A percentile compares a stretch with the other conserved stretches of the same genome.
Evolutionary conservation across 2,888 invertebrate species (phyloP).

Genomic region (Caenorhabditis plicata): DNA sequence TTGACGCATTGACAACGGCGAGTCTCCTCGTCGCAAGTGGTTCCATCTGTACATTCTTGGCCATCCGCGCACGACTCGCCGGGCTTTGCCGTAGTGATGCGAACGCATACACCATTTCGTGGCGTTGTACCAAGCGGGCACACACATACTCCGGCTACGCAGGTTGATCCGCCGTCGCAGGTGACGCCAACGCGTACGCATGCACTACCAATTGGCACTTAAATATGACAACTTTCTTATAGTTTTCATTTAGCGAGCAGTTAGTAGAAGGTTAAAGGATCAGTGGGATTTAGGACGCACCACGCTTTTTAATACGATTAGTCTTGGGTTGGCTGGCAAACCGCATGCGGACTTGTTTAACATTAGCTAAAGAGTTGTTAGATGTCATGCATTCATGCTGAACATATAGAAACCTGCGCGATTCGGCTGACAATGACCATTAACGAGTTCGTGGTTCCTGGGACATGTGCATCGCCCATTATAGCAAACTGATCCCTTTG

Average conservation of each 20-base stretch:
- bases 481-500: slow-evolving; percentile 59
- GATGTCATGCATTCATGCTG: background rate
- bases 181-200: slow-evolving; percentile 51
- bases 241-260: background rate
- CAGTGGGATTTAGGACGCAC: background rate
- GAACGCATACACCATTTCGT: slow-evolving; percentile 34
- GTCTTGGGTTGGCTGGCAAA: slow-evolving; percentile 29
- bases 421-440: slow-evolving; percentile 61
- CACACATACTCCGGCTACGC: slow-evolving; percentile 59
- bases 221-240: slow-evolving; percentile 22
- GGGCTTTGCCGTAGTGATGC: slow-evolving; percentile 43
- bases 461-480: slow-evolving; percentile 53
- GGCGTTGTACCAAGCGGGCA: slow-evolving; percentile 50
- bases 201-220: slow-evolving; percentile 48
- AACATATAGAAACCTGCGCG: slow-evolving; percentile 40
- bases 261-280: background rate
- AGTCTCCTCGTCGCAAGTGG: slow-evolving; percentile 41
- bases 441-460: slow-evolving; percentile 36
- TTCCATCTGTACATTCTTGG: slow-evolving; percentile 48
- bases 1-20: slow-evolving; percentile 50
- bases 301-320: too few species aligned
- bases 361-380: slow-evolving; percentile 15
- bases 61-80: slow-evolving; percentile 52
- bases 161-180: slow-evolving; percentile 60
- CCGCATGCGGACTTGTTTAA: slow-evolving; percentile 20